Percentiles rank a stretch among this genome's conserved stretches.
Evolutionary conservation across 92 coral and sea anemone species (phyloP).

Genomic region (Epizoanthus fatuus): DNA sequence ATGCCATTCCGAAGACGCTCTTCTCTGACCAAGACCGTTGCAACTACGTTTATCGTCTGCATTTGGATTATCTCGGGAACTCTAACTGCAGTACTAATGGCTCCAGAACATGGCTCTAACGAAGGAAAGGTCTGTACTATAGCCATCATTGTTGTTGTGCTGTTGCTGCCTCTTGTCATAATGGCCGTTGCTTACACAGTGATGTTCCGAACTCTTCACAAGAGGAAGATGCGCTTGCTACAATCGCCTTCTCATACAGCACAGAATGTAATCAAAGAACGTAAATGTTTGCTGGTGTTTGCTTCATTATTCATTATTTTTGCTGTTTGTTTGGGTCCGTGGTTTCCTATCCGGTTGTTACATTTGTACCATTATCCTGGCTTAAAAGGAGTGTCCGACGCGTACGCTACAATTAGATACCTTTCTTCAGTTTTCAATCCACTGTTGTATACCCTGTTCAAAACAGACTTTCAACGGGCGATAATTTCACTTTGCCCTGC

Average conservation of each 20-base stretch:
- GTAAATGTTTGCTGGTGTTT: constrained; percentile 11
- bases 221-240: constrained; percentile 6
- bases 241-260: not conserved
- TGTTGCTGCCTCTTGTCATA: not conserved
- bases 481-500: not conserved
- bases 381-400: not conserved
- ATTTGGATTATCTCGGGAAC: constrained; percentile 7
- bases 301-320: not conserved
- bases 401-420: constrained; percentile 2
- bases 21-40: not conserved
- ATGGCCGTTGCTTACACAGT: constrained; percentile 7
- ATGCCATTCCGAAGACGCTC: constrained; percentile 1
- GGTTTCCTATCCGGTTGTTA: constrained; percentile 5
- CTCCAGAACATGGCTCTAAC: not conserved
- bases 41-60: not conserved
- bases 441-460: constrained; percentile 16
- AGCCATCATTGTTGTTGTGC: not conserved
- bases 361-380: not conserved
- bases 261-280: not conserved
- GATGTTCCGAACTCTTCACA: constrained; percentile 18
- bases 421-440: constrained; percentile 15
- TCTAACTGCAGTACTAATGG: not conserved
- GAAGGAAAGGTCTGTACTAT: not conserved
- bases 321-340: constrained; percentile 17
- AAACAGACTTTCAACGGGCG: constrained; percentile 22